Percentiles rank a stretch among this genome's conserved stretches.
These are phyloP conservation scores for Drosophila nikananu DNA, from an alignment of 1,140 invertebrate genomes.

Conservation along the genomic window DNA sequence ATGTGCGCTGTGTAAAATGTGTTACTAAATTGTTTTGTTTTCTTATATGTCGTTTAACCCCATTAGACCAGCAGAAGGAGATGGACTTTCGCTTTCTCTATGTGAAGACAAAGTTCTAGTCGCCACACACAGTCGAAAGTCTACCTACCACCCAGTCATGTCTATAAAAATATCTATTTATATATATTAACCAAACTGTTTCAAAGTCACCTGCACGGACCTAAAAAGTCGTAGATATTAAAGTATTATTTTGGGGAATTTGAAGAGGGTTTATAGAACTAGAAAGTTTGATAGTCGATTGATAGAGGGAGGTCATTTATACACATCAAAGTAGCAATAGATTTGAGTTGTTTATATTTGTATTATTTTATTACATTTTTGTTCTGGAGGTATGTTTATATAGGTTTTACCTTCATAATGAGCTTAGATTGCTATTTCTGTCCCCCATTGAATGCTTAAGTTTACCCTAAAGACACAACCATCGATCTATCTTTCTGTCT, in stretches of 20 bases:
- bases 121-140: constrained; percentile 33
- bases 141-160: constrained; percentile 33
- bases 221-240: constrained; percentile 27
- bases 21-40: constrained; percentile 43
- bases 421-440: constrained; percentile 24
- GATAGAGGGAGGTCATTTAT: not conserved
- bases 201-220: constrained; percentile 48
- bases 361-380: constrained; percentile 7
- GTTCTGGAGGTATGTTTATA: constrained; percentile 5
- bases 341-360: constrained; percentile 5
- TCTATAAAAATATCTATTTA: constrained; percentile 29
- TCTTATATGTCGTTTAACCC: constrained; percentile 46
- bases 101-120: constrained; percentile 71
- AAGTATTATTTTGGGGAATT: constrained; percentile 43
- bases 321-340: not conserved
- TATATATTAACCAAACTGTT: constrained; percentile 47
- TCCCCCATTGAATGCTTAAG: constrained; percentile 30
- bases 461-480: constrained; percentile 12
- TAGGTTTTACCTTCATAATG: not conserved
- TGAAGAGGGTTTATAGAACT: constrained; percentile 1
- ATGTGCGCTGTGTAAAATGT: constrained; percentile 29
- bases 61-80: constrained; percentile 67
- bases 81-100: constrained; percentile 80
- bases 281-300: constrained; percentile 2
- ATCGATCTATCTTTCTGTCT: constrained; percentile 52